A percentile compares a stretch with the other conserved stretches of the same genome.
phyloP scores from a whole-genome alignment of 2,113 vertebrate species.

The Pelobates fuscus region DNA sequence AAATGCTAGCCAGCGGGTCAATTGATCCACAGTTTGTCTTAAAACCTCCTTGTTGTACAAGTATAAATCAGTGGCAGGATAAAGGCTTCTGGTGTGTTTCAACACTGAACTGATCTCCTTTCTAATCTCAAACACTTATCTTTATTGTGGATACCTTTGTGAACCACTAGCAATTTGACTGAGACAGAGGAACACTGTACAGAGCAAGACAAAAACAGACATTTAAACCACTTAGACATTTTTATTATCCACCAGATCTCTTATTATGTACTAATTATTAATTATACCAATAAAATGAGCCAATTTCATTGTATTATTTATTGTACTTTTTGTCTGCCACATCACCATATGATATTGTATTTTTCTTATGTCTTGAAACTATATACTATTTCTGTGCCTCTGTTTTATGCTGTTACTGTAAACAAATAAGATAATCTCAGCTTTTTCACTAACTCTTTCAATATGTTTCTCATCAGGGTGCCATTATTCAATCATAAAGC shows the following conservation, averaged over 20 bases:
- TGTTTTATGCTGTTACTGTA: neutral
- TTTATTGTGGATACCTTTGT: conserved; percentile 12
- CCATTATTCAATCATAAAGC: conserved; percentile 20
- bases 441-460: conserved; percentile 16
- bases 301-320: too few species aligned
- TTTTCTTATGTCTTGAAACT: too few species aligned
- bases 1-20: conserved; percentile 2
- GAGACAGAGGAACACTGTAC: neutral
- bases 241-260: too few species aligned
- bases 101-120: neutral
- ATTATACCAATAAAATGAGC: too few species aligned
- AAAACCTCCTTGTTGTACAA: conserved; percentile 12
- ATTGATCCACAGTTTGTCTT: conserved; percentile 43
- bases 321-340: too few species aligned
- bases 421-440: neutral
- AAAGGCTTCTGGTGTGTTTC: conserved; percentile 8
- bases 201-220: too few species aligned
- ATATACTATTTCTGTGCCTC: too few species aligned
- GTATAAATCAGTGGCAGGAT: conserved; percentile 41
- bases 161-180: neutral
- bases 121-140: conserved; percentile 19
- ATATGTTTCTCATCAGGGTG: conserved; percentile 31
- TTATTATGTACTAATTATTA: too few species aligned
- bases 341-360: too few species aligned
- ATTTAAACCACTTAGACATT: too few species aligned